Conservation (phyloP, 2,888 invertebrate genomes). For the Autographa pulchrina region DNA sequence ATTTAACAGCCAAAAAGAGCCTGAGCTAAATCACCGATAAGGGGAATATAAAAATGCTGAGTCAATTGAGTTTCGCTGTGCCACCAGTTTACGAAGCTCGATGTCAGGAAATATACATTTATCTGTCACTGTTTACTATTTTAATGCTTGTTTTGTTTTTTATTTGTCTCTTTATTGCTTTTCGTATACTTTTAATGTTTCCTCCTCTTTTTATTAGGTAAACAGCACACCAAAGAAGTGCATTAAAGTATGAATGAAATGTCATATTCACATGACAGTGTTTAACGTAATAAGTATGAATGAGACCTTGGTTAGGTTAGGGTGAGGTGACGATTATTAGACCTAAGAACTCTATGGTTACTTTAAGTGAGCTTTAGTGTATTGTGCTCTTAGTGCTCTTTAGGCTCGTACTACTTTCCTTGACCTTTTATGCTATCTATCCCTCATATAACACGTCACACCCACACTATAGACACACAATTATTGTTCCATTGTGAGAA, state of each 20-base stretch:
- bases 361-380: background rate
- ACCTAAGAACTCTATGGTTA: background rate
- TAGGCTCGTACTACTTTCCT: background rate
- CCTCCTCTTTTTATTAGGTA: constrained; percentile 1
- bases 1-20: constrained; percentile 80
- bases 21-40: constrained; percentile 72
- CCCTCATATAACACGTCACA: background rate
- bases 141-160: constrained; percentile 47
- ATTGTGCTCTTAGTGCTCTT: background rate
- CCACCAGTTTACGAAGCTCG: constrained; percentile 54
- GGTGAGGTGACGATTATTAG: background rate
- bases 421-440: background rate
- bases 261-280: no score
- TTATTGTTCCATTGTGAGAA: background rate
- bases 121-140: constrained; percentile 53
- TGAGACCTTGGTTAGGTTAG: no score
- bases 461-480: background rate
- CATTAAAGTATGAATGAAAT: background rate
- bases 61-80: constrained; percentile 63
- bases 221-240: background rate
- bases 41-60: constrained; percentile 73
- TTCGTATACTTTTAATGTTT: constrained; percentile 32
- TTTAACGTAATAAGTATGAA: no score
- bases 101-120: constrained; percentile 49
- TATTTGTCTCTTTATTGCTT: constrained; percentile 49